Percentiles rank a stretch among this genome's conserved stretches.
These are phyloP conservation scores for Sarcoramphus papa DNA, from an alignment of 2,797 vertebrate species.

Conservation along the genomic window DNA sequence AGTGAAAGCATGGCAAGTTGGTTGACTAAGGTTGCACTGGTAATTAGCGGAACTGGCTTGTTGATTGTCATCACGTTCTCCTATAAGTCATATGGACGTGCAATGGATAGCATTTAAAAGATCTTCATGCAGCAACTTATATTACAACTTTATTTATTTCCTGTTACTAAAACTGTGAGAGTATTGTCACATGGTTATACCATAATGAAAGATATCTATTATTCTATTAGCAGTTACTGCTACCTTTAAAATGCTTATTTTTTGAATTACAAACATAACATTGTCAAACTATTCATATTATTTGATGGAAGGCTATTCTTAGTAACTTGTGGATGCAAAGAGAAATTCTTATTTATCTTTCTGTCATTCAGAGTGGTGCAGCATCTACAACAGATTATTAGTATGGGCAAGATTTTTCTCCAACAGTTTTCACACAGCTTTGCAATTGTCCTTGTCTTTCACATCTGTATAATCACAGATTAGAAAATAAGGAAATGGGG, in stretches of 20 bases:
- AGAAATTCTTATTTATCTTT: neutral
- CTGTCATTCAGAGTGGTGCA: neutral
- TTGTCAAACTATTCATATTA: neutral
- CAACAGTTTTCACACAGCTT: neutral
- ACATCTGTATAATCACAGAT: neutral
- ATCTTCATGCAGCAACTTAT: neutral
- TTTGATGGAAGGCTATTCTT: neutral
- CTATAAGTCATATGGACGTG: neutral
- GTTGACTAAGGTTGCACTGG: neutral
- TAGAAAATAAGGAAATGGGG: neutral
- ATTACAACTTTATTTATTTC: neutral
- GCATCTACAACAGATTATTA: neutral
- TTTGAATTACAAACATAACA: neutral
- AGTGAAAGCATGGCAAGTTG: neutral
- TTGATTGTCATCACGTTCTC: neutral
- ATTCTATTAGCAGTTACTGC: neutral
- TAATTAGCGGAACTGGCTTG: neutral
- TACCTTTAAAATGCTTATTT: neutral
- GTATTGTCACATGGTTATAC: neutral
- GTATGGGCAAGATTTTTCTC: neutral
- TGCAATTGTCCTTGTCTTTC: neutral
- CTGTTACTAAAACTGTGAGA: neutral
- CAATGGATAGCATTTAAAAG: neutral
- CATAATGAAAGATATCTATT: neutral
- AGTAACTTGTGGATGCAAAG: neutral